phyloP scores from a whole-genome alignment of 23 tunicate genomes.

The Pegea sp. region DNA sequence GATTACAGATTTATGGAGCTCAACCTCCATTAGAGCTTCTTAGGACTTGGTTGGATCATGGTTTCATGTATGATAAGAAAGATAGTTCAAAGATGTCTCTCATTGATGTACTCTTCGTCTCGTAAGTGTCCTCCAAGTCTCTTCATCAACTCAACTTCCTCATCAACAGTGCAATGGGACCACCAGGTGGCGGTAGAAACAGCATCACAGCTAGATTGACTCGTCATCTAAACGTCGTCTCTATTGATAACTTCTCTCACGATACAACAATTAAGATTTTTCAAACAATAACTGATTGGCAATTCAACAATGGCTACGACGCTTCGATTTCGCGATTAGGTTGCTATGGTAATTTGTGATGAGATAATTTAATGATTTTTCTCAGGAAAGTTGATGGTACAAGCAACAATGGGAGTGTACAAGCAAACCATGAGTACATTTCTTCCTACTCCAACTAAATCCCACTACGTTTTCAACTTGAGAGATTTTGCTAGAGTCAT shows the following conservation, averaged over 20 bases:
- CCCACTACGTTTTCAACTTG: conserved; percentile 91
- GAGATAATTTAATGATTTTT: neutral
- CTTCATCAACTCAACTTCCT: neutral
- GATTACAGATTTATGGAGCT: conserved; percentile 51
- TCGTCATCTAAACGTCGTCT: conserved; percentile 70
- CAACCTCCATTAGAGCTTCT: conserved; percentile 89
- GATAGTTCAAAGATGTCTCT: conserved; percentile 60
- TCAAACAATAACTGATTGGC: conserved; percentile 69
- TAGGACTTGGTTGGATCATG: conserved; percentile 86
- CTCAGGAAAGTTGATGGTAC: conserved; percentile 75
- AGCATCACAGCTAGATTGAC: conserved; percentile 61
- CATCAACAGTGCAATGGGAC: conserved; percentile 79
- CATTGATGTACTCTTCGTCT: conserved; percentile 62
- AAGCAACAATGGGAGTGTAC: conserved; percentile 90
- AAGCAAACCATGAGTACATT: conserved; percentile 54
- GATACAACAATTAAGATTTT: conserved; percentile 71
- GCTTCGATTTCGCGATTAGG: conserved; percentile 44
- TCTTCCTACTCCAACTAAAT: conserved; percentile 90
- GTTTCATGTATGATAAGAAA: conserved; percentile 92
- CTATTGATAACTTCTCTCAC: conserved; percentile 62
- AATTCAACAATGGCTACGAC: conserved; percentile 58
- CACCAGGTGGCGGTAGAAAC: conserved; percentile 94
- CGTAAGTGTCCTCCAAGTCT: conserved; percentile 11
- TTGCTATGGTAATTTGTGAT: neutral
- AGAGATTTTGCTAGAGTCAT: conserved; percentile 84